Base-by-base conservation (phyloP, 2,797 vertebrate species). In the Dipus sagitta region DNA sequence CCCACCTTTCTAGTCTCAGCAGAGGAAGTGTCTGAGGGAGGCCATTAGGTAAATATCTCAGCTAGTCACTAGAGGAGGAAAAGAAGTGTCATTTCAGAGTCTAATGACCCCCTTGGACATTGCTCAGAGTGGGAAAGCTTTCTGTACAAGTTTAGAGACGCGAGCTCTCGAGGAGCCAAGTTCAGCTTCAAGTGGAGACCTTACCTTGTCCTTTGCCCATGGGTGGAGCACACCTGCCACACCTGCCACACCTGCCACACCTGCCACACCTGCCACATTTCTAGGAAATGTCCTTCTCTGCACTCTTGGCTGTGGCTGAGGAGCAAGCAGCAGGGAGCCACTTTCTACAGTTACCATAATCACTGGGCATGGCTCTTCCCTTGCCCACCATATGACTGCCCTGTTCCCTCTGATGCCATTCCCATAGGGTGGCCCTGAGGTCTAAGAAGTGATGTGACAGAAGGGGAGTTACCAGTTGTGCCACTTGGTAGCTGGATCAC, bases 231-330 rank as follows among this genome's bases (percentile, higher is more conserved):
- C 34, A 81, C 17, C 32, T 81, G 90, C 60, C 91, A 86, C 80
- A 84, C 54, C 81, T 10, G 0, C 28, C 91, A 86, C 54, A 15
- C 80, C n/a, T n/a, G n/a, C n/a, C n/a, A n/a, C n/a, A n/a, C n/a
- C n/a, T n/a, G n/a, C n/a, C 38, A n/a, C 32, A 81, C 20, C 32
- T 80, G 90, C 60, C 91, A 86, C 54, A 12, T 12, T 92, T 96
- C 97, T 93, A 92, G 86, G 78, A 94, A 90, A 92, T n/a, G 52
- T 71, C 71, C 34, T 87, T 54, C 62, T 67, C 38, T 62, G 12
- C 13, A 79, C 38, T 70, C n/a, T 72, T 21, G 38, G 70, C 72
- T 78, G 86, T 71, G 75, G 42, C 64, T 21, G 28, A 94, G 85
- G 68, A 23, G 47, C 47, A 38, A 83, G 74, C 24, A 74, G 67